Percentiles rank a stretch among this genome's conserved stretches.
Evolutionary conservation across 2,797 vertebrate genomes (phyloP).

Genomic region (Clarias pachynema): DNA sequence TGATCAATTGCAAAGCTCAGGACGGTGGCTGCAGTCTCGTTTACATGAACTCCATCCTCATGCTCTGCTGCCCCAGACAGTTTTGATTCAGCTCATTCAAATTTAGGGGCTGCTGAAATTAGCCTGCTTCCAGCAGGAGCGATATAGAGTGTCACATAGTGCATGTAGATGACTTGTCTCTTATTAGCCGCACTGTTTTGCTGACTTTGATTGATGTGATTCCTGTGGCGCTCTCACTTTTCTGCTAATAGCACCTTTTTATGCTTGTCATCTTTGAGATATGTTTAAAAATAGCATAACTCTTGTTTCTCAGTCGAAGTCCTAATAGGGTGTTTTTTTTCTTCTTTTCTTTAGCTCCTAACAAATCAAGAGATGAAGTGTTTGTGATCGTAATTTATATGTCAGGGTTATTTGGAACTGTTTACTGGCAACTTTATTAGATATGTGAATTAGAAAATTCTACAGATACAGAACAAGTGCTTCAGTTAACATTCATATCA

Average conservation of each 20-base stretch:
- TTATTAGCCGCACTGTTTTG: constrained; percentile 19
- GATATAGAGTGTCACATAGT: constrained; percentile 19
- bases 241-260: constrained; percentile 27
- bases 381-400: neutral
- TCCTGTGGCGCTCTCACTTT: constrained; percentile 22
- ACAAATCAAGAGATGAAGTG: neutral
- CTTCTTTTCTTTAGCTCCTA: neutral
- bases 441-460: neutral
- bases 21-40: neutral
- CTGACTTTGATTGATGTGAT: constrained; percentile 27
- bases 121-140: constrained; percentile 27
- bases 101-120: constrained; percentile 38
- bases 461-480: neutral
- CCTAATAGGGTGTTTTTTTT: neutral
- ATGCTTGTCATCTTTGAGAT: constrained; percentile 18
- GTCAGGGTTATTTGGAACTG: neutral
- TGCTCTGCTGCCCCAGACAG: constrained; percentile 14
- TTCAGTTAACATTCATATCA: neutral
- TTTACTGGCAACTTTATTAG: neutral
- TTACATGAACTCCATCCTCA: neutral
- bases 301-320: neutral
- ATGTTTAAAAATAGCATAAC: constrained; percentile 4
- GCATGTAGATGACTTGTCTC: constrained; percentile 28
- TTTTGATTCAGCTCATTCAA: constrained; percentile 32
- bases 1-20: neutral